These are phyloP conservation scores for Tetramorium parvispinum DNA, from an alignment of 1,140 invertebrate species.

Conservation along the genomic window DNA sequence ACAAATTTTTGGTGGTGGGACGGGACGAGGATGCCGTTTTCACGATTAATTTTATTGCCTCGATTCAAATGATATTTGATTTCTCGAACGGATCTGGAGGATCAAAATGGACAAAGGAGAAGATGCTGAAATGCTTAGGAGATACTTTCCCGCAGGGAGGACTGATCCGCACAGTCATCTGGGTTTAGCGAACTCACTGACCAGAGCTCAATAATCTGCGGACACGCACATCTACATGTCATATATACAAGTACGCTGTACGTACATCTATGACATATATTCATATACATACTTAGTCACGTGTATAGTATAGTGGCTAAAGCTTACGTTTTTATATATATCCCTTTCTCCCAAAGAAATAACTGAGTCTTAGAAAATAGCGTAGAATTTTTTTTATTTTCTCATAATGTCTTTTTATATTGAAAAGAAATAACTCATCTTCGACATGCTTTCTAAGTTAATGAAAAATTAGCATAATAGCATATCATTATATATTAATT, in stretches of 20 bases:
- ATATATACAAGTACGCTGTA: not conserved
- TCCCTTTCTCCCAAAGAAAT: not conserved
- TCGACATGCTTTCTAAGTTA: not conserved
- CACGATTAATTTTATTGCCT: slow-evolving; percentile 61
- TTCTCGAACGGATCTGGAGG: not conserved
- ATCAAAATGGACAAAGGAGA: not conserved
- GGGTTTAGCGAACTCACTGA: not conserved
- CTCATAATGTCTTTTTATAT: not conserved
- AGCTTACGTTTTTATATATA: not conserved
- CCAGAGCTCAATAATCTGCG: not conserved
- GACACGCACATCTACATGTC: not conserved
- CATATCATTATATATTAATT: not conserved
- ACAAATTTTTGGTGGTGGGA: slow-evolving; percentile 49
- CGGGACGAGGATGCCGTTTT: not conserved
- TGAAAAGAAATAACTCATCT: not conserved
- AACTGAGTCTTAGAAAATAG: not conserved
- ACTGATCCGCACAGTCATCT: slow-evolving; percentile 19
- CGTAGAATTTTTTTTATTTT: slow-evolving; percentile 39
- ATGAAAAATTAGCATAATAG: not conserved
- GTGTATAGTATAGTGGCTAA: not conserved
- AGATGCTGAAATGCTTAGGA: not conserved
- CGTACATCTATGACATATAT: not conserved
- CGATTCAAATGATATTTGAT: slow-evolving; percentile 2
- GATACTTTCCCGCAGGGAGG: slow-evolving; percentile 7
- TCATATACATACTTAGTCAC: not conserved